Evolutionary conservation across 2,888 invertebrate species (phyloP).

Genomic region (Tigriopus californicus): DNA sequence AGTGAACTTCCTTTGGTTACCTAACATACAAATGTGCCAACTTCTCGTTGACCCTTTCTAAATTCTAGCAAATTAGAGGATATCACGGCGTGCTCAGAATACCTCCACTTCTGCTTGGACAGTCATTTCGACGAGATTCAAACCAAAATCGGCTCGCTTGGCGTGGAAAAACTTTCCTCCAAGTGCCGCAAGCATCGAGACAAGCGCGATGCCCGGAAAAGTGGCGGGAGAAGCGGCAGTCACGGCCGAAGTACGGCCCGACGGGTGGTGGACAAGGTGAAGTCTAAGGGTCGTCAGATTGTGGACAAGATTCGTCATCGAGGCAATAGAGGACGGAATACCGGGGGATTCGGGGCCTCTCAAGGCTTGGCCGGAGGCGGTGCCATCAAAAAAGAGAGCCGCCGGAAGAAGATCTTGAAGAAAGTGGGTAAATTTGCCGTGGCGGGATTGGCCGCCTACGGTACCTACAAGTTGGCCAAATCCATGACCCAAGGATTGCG

Average conservation of each 20-base stretch:
- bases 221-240: too few relatives aligned
- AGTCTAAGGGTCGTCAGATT: background rate
- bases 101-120: background rate
- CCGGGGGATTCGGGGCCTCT: background rate
- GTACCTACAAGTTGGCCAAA: conserved; percentile 5
- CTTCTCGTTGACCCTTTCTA: too few relatives aligned
- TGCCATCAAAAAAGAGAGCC: too few relatives aligned
- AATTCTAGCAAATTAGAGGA: background rate
- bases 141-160: background rate
- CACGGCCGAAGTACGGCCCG: background rate
- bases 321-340: background rate
- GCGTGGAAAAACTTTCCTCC: background rate
- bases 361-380: background rate
- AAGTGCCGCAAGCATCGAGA: background rate
- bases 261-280: background rate
- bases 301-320: background rate
- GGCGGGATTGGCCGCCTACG: background rate
- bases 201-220: background rate
- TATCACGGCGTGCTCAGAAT: background rate
- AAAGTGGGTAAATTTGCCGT: background rate
- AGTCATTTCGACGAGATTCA: background rate
- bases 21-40: too few relatives aligned
- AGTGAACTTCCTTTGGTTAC: too few relatives aligned
- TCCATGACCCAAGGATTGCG: background rate
- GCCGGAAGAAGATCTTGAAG: background rate